Evolutionary conservation across 53 echinoderm and acorn worm species (phyloP).

Genomic region (Mesocentrotus franciscanus): DNA sequence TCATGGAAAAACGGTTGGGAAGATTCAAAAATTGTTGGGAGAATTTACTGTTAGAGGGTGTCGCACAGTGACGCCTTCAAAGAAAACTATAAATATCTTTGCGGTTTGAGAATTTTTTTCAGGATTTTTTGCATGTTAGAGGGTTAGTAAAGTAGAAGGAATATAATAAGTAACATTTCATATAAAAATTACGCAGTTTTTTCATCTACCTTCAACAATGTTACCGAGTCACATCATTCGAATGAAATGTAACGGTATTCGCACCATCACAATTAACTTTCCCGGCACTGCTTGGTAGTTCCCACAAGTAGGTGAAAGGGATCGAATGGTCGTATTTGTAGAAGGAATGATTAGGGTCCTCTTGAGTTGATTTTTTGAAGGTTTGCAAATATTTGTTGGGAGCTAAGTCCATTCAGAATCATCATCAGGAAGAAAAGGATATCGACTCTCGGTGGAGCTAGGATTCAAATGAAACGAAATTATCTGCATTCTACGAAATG

Average conservation of each 20-base stretch:
- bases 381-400: background rate
- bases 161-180: too few species aligned
- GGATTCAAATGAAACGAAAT: background rate
- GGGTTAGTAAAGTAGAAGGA: too few species aligned
- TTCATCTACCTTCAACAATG: too few species aligned
- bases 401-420: background rate
- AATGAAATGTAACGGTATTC: background rate
- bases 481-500: too few species aligned
- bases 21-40: too few species aligned
- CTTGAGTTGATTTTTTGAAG: background rate
- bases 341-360: background rate
- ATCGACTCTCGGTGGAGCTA: background rate
- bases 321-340: background rate
- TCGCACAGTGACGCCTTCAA: too few species aligned
- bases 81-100: too few species aligned
- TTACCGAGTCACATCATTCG: background rate
- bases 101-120: too few species aligned
- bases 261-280: background rate
- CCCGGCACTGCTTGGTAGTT: background rate
- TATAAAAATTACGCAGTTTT: too few species aligned
- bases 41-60: too few species aligned
- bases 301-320: background rate
- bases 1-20: too few species aligned
- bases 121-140: too few species aligned
- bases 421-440: background rate